Evolutionary conservation across 1,140 invertebrate species (phyloP).

Genomic region (Drosophila carrolli): DNA sequence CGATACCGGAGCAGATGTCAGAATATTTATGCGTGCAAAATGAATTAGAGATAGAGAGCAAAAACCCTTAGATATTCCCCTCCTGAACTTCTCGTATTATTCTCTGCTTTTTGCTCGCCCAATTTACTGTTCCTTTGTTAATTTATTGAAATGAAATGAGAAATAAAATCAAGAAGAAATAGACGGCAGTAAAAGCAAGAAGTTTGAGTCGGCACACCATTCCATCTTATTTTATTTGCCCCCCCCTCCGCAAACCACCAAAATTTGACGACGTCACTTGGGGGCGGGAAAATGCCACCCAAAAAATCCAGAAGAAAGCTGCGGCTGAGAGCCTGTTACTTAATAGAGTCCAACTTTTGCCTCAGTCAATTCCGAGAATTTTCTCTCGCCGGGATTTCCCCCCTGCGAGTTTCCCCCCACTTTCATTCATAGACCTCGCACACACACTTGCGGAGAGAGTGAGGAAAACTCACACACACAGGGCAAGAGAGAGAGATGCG

Average conservation of each 20-base stretch:
- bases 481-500: slow-evolving; percentile 29
- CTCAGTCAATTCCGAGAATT: slow-evolving; percentile 34
- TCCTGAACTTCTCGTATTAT: slow-evolving; percentile 49
- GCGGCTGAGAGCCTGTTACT: slow-evolving; percentile 73
- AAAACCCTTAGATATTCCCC: slow-evolving; percentile 24
- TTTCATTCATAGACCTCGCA: slow-evolving; percentile 72
- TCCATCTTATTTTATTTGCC: slow-evolving; percentile 8
- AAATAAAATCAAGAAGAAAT: slow-evolving; percentile 72
- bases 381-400: slow-evolving; percentile 19
- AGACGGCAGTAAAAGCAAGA: slow-evolving; percentile 25
- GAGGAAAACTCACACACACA: slow-evolving; percentile 19
- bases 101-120: slow-evolving; percentile 49
- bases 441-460: slow-evolving; percentile 4
- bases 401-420: slow-evolving; percentile 12
- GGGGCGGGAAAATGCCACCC: slow-evolving; percentile 11
- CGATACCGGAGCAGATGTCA: slow-evolving; percentile 18
- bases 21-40: slow-evolving; percentile 40
- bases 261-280: slow-evolving; percentile 33
- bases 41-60: background rate
- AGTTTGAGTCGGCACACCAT: slow-evolving; percentile 3
- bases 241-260: slow-evolving; percentile 4
- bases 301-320: slow-evolving; percentile 31
- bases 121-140: slow-evolving; percentile 73
- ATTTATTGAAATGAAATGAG: slow-evolving; percentile 80
- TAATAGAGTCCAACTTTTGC: slow-evolving; percentile 76